Percentiles rank a stretch among this genome's conserved stretches.
Evolutionary conservation across 2,888 invertebrate genomes (phyloP).

Genomic region (Aelia acuminata): DNA sequence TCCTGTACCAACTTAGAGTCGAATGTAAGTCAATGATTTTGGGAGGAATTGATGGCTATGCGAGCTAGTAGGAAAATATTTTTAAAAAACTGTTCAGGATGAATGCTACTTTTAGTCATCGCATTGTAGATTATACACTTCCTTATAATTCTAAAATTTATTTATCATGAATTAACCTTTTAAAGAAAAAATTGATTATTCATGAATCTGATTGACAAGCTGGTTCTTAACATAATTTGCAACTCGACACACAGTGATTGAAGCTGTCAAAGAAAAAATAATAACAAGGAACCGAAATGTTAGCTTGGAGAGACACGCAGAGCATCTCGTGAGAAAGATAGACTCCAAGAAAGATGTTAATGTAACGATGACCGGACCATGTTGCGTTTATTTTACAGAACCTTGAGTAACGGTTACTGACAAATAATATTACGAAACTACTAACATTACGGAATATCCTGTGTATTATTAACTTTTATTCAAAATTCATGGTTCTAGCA

Average conservation of each 20-base stretch:
- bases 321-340: not conserved
- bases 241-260: not conserved
- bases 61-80: too few species aligned
- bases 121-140: too few species aligned
- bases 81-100: too few species aligned
- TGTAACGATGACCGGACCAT: not conserved
- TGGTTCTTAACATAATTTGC: not conserved
- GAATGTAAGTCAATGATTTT: too few species aligned
- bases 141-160: too few species aligned
- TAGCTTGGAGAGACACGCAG: not conserved
- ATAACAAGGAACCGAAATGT: not conserved
- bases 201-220: not conserved
- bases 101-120: too few species aligned
- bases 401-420: not conserved
- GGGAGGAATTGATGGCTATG: too few species aligned
- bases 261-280: not conserved
- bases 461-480: not conserved
- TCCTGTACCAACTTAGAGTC: too few species aligned
- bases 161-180: too few species aligned
- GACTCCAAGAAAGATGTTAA: not conserved
- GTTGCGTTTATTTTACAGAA: not conserved
- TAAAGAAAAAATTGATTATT: not conserved
- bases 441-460: slow-evolving; percentile 8
- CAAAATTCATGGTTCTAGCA: not conserved
- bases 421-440: not conserved